Base-by-base conservation (phyloP, 2,113 vertebrate species). In the Takifugu flavidus region DNA sequence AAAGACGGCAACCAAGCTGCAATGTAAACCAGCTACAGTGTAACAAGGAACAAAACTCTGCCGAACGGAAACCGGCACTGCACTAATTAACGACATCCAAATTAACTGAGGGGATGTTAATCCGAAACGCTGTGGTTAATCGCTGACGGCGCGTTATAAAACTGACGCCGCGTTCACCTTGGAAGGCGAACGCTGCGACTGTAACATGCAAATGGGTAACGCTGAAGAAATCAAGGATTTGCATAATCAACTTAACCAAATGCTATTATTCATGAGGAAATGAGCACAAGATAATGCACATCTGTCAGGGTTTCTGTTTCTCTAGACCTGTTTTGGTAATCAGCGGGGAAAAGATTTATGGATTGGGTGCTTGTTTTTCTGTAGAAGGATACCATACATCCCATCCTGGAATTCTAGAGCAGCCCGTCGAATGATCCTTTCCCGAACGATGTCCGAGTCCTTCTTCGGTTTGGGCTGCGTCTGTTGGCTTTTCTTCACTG, bases 391-490 rank as follows among this genome's bases (percentile, higher is more conserved):
- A 99, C 96, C 97, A 59, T 96, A 99, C 97, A 99, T 99, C 77
- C 96, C 96, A n/a, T 99, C 94, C 53, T 96, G 89, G 82, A 99
- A 99, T 82, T 99, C 96, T 31, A 99, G 91, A 39, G 96, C 97
- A 1, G 97, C 97, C 26, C 96, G 82, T 46, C 91, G 92, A 77
- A 99, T 98, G 85, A 99, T 99, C 56, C 95, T 89, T 70, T 99
- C 97, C 56, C 96, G 93, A 52, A 96, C 87, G 1, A 95, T 88
- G 55, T 96, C 94, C 0, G 93, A 91, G 31, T 91, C 82, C 61
- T 94, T 94, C 70, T 89, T 93, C 11, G 93, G 88, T 75, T 94
- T 95, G 42, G 85, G 75, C 57, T 91, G 90, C 39, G 77, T 80
- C 1, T 86, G 87, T 56, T 88, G 91, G 57, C 77, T 75, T 79